phyloP scores from a whole-genome alignment of 2,797 vertebrate species.

The Gouania willdenowi region DNA sequence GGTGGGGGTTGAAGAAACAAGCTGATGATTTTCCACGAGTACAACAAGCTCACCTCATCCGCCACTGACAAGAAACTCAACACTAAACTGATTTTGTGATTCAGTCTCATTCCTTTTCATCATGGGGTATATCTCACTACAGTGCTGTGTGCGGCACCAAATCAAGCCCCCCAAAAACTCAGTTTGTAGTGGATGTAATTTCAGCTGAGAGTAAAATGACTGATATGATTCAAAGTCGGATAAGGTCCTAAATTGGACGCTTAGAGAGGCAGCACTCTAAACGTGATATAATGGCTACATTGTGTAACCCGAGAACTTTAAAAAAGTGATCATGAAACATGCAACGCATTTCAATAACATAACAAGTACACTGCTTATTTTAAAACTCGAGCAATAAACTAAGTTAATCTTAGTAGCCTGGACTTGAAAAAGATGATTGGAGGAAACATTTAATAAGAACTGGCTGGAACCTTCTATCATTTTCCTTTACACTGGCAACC shows the following conservation, averaged over 20 bases:
- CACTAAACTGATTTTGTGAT: conserved; percentile 34
- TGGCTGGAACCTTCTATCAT: conserved; percentile 5
- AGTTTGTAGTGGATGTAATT: conserved; percentile 35
- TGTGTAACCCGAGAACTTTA: conserved; percentile 55
- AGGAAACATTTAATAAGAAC: conserved; percentile 17
- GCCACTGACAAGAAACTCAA: conserved; percentile 27
- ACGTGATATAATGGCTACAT: conserved; percentile 46
- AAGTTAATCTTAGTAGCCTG: conserved; percentile 1
- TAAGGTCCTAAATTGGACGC: conserved; percentile 53
- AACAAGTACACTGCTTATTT: conserved; percentile 4
- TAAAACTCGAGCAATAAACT: conserved; percentile 4
- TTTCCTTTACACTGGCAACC: conserved; percentile 19
- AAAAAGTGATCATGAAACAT: conserved; percentile 70
- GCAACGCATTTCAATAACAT: conserved; percentile 41
- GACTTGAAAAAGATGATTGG: conserved; percentile 5
- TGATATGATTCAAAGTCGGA: conserved; percentile 51
- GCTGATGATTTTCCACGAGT: conserved; percentile 36
- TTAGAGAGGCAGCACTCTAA: conserved; percentile 41
- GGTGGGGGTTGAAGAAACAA: conserved; percentile 19
- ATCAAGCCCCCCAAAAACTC: conserved; percentile 11
- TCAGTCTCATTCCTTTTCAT: conserved; percentile 24
- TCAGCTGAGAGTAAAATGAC: conserved; percentile 39
- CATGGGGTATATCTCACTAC: conserved; percentile 11
- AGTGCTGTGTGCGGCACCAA: neutral
- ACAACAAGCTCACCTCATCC: conserved; percentile 40